Evolutionary conservation across 2,797 vertebrate species (phyloP), one percentile per base, ranked within the genome.

Genomic region (Coregonus sp.): DNA sequence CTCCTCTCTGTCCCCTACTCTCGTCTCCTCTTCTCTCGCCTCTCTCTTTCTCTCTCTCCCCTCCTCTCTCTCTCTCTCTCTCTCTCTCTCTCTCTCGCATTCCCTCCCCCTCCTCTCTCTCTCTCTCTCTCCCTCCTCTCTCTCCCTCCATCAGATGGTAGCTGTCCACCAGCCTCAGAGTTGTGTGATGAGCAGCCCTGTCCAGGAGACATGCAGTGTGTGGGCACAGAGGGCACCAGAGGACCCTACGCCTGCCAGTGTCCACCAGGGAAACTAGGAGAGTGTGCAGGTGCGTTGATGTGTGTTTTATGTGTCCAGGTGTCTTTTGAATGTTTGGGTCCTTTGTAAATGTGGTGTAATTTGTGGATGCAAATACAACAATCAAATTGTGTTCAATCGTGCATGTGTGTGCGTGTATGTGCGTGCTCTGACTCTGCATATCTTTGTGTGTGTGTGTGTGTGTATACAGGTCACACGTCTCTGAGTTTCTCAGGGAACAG

Each of bases 401-500:
- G 40, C 9, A 2, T 63, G 61, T 63, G n/a, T 25, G 61, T 25
- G n/a, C 29, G 5, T 65, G 12, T 31, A 4, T 37, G 31, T 40
- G 35, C 18, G 56, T 20, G 31, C 25, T 25, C 25, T 25, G 25
- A 25, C 25, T 33, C 31, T 33, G 31, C 25, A 25, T 25, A 25
- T 25, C 25, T 33, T 2, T 33, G 73, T 51, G 25, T 52, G 54
- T 66, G 50, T 54, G 37, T 59, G n/a, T 79, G 77, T 88, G 59
- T 88, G 89, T 78, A 82, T 93, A 78, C 93, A 99, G 98, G 97
- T 51, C 97, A 98, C 81, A 95, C 96, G 9, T 99, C 98, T 78
- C 93, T 99, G 87, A 99, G 97, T 82, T 99, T 99, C 93, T 96
- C 97, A 79, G 98, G 98, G 65, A 98, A 97, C 93, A 99, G 97